Base-by-base conservation (phyloP, 2,888 invertebrate genomes). In the Oxyscelio sp. region DNA sequence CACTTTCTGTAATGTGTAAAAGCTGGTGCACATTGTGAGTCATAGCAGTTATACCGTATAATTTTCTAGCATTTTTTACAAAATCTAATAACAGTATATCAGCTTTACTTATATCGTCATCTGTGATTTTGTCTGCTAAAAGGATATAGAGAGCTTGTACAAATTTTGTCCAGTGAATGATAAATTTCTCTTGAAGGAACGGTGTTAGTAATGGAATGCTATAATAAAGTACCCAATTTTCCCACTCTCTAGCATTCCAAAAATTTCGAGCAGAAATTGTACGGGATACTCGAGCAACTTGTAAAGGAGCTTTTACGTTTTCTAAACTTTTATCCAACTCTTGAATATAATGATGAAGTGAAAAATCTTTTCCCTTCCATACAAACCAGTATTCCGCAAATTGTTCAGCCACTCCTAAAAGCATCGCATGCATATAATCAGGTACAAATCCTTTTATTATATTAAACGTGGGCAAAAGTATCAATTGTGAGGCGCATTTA, bases 321-420 rank as follows among this genome's bases (percentile, higher is more conserved):
- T 66, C 4, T 38, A 82, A 54, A 0, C 9, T 6, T 45, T 22
- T 8, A 43, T 73, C 61, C n/a, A 74, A 24, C 5, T 74, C 31
- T 4, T 31, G 34, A 22, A 40, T 17, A 24, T n/a, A 8, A 50
- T n/a, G 19, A 19, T 5, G 1, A n/a, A 50, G 31, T 4, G 56
- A 65, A 34, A 31, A 65, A 45, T 54, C 19, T 43, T 17, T n/a
- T 11, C 65, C 19, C 9, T 5, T 15, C n/a, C 27, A n/a, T 24
- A 43, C 9, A 9, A 84, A 70, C 85, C 87, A 87, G 27, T 80
- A 82, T 3, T 65, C 19, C 9, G 59, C 45, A 77, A 86, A 86
- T 40, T 82, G 83, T 13, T 77, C 45, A 21, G 68, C 74, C 3
- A 83, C 65, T 3, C 87, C 85, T 8, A 83, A 24, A 8, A 80